Conservation (phyloP, 2,113 vertebrate species). For the Orientallactaga bullata region DNA sequence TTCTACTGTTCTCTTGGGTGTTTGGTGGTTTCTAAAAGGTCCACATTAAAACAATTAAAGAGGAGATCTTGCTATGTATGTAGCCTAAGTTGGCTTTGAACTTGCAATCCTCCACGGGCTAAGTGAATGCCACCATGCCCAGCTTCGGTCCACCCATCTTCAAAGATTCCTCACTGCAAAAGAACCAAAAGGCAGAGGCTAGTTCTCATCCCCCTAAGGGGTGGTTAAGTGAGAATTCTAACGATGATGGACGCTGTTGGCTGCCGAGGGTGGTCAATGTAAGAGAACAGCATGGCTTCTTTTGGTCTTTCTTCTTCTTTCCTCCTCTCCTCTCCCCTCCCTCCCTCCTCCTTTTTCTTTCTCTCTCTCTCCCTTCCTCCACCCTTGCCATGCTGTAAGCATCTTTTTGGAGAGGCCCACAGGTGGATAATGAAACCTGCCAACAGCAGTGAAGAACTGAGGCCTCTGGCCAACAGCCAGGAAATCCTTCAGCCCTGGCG, state of each 20-base stretch:
- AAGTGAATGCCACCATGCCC: too few relatives aligned
- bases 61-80: background rate
- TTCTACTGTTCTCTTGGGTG: background rate
- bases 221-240: background rate
- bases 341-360: too few relatives aligned
- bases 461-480: background rate
- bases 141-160: too few relatives aligned
- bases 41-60: background rate
- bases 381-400: background rate
- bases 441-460: background rate
- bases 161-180: background rate
- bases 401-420: background rate
- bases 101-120: too few relatives aligned
- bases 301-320: background rate
- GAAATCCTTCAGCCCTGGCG: background rate
- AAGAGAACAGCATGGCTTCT: background rate
- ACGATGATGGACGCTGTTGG: background rate
- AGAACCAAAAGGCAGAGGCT: background rate
- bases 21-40: background rate
- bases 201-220: background rate
- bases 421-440: background rate
- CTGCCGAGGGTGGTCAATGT: background rate
- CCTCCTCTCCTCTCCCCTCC: too few relatives aligned
- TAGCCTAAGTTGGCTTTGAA: too few relatives aligned
- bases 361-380: background rate